Conservation (phyloP, 2,113 vertebrate species). For the Notarius quadriscutis region DNA sequence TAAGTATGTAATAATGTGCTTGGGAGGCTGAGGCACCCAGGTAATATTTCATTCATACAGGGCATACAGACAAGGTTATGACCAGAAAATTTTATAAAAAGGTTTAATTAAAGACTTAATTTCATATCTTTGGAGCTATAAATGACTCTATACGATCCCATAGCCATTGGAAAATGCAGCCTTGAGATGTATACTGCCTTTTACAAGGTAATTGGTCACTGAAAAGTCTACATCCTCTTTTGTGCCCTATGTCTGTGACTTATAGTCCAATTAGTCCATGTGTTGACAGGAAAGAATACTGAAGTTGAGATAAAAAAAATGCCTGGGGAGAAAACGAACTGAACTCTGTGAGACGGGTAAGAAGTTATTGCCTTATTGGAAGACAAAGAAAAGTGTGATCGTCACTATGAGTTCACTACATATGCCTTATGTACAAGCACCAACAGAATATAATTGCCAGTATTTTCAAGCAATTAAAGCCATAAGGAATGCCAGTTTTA, state of each 20-base stretch:
- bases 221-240: constrained; percentile 15
- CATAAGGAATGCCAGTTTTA: background rate
- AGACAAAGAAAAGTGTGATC: background rate
- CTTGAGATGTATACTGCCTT: constrained; percentile 13
- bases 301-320: constrained; percentile 33
- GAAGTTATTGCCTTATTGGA: constrained; percentile 11
- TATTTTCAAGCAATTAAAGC: constrained; percentile 8
- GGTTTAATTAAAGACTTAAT: constrained; percentile 5
- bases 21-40: background rate
- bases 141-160: background rate
- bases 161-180: background rate
- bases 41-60: constrained; percentile 4
- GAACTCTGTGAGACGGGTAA: background rate
- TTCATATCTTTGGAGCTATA: background rate
- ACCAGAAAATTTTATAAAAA: constrained; percentile 1
- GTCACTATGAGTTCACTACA: constrained; percentile 15
- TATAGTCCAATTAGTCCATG: constrained; percentile 44
- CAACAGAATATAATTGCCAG: constrained; percentile 2
- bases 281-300: constrained; percentile 32
- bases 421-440: background rate
- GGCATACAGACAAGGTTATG: background rate
- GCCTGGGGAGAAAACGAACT: background rate
- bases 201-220: constrained; percentile 18
- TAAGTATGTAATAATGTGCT: constrained; percentile 7
- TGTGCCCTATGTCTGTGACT: constrained; percentile 35